Percentiles rank a stretch among this genome's conserved stretches.
phyloP scores from a whole-genome alignment of 2,888 invertebrate species.

The Ecliptopera silaceata region DNA sequence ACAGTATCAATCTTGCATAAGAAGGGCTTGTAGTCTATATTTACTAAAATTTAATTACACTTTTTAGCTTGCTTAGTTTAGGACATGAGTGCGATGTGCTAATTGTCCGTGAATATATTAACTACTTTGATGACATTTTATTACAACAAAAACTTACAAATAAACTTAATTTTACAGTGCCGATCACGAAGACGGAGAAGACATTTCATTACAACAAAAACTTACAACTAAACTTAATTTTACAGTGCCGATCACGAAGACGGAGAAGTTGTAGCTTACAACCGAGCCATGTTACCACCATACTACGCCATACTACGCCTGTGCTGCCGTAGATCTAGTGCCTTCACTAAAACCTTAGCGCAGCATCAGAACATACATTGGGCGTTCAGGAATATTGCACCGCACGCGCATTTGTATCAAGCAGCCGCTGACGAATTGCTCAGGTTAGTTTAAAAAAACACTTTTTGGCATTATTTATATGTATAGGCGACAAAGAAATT shows the following conservation, averaged over 20 bases:
- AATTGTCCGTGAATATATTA: too few species aligned
- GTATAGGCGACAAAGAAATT: too few species aligned
- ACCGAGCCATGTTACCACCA: constrained; percentile 96
- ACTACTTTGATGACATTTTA: too few species aligned
- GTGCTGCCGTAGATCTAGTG: constrained; percentile 94
- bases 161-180: constrained; percentile 87
- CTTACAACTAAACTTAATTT: background rate
- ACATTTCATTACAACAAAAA: too few species aligned
- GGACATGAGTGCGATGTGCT: too few species aligned
- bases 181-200: constrained; percentile 97
- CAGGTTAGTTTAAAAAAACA: constrained; percentile 67
- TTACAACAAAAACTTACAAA: too few species aligned
- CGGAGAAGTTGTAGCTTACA: constrained; percentile 96
- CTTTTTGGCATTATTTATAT: too few species aligned
- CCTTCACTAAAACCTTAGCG: constrained; percentile 93
- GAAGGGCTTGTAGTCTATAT: too few species aligned
- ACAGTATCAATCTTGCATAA: too few species aligned
- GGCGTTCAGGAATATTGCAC: constrained; percentile 98
- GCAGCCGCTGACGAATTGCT: constrained; percentile 96
- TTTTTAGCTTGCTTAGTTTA: too few species aligned
- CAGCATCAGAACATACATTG: constrained; percentile 97
- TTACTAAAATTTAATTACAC: too few species aligned
- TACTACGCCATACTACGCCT: constrained; percentile 94
- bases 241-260: constrained; percentile 97
- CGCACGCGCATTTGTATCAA: constrained; percentile 97